Conservation (phyloP, 1,140 invertebrate species). For the Microplitis mediator region DNA sequence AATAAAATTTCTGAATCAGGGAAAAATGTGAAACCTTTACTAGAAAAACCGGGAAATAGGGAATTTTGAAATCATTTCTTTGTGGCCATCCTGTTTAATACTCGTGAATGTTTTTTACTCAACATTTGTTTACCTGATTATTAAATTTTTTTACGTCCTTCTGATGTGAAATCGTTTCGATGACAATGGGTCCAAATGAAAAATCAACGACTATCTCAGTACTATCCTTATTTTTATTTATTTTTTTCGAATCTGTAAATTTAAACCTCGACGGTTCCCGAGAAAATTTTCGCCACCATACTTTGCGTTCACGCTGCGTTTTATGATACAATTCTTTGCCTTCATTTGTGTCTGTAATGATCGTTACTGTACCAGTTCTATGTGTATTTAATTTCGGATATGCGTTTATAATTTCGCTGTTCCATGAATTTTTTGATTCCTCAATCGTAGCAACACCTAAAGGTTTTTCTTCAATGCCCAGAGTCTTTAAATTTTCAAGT, state of each 20-base stretch:
- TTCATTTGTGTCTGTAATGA: slow-evolving; percentile 40
- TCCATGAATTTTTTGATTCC: slow-evolving; percentile 45
- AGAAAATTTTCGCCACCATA: slow-evolving; percentile 76
- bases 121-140: slow-evolving; percentile 39
- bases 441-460: slow-evolving; percentile 64
- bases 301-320: slow-evolving; percentile 75
- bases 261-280: slow-evolving; percentile 49
- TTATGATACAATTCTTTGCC: slow-evolving; percentile 66
- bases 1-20: too few relatives aligned
- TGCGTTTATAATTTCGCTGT: slow-evolving; percentile 37
- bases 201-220: slow-evolving; percentile 52
- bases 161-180: slow-evolving; percentile 50
- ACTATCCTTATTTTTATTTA: slow-evolving; percentile 53
- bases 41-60: too few relatives aligned
- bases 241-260: slow-evolving; percentile 45
- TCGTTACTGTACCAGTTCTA: slow-evolving; percentile 45
- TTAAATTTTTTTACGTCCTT: slow-evolving; percentile 43
- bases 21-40: too few relatives aligned
- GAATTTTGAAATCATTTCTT: too few relatives aligned
- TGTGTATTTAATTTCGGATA: slow-evolving; percentile 38
- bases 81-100: too few relatives aligned
- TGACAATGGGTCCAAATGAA: slow-evolving; percentile 48
- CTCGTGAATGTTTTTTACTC: slow-evolving; percentile 18
- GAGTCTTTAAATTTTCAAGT: slow-evolving; percentile 48
- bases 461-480: slow-evolving; percentile 52